Conservation (phyloP, 2,113 vertebrate genomes). For the Rhipidura dahli region DNA sequence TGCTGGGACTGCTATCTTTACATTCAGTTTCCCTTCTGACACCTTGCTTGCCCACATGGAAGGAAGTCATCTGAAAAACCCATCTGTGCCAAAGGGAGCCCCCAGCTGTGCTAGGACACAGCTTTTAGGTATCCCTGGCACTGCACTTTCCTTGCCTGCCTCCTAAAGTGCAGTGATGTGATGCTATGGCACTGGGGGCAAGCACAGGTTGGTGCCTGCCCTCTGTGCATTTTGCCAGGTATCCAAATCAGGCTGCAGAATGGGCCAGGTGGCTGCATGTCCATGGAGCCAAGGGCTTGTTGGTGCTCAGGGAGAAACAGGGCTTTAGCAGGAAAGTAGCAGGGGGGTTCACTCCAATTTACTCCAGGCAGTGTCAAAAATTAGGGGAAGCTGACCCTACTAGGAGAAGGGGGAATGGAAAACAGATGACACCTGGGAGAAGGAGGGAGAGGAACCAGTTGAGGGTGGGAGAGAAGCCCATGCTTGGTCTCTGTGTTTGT, state of each 20-base stretch:
- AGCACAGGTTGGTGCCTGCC: not conserved
- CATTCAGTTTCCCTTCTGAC: not conserved
- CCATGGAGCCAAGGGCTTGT: fast-evolving
- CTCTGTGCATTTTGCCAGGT: fast-evolving
- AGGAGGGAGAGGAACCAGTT: not conserved
- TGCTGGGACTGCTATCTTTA: not conserved
- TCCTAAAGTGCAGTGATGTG: fast-evolving
- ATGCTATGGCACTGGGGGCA: fast-evolving
- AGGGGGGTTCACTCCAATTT: not conserved
- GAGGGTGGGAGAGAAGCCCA: not conserved
- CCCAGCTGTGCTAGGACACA: not conserved
- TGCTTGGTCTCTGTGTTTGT: fast-evolving
- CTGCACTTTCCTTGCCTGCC: not conserved
- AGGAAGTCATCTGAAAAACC: not conserved
- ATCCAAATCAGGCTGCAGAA: not conserved
- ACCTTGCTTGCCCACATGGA: not conserved
- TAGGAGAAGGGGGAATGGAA: not conserved
- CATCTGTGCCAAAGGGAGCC: not conserved
- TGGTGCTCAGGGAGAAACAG: not conserved
- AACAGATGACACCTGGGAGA: not conserved
- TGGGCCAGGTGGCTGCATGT: not conserved
- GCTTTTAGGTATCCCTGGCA: not conserved
- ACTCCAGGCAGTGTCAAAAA: not conserved
- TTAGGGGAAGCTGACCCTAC: not conserved
- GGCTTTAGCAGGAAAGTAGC: not conserved